Conservation (phyloP, 2,113 vertebrate genomes). For the Apus apus region DNA sequence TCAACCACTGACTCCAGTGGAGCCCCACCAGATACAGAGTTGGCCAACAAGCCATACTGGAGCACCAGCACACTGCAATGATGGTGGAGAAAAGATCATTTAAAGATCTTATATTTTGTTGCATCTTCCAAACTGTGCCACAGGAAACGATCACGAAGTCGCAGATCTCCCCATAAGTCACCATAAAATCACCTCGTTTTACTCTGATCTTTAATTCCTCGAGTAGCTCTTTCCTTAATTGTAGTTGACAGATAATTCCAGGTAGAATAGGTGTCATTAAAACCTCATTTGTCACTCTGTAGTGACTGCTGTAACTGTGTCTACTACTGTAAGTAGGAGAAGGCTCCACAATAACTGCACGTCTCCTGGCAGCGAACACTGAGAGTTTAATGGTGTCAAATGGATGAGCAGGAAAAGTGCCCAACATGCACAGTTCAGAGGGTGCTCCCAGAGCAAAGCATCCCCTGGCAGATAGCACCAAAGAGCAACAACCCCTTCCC, state of each 20-base stretch:
- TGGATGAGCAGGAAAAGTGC: not conserved
- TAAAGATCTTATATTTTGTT: not conserved
- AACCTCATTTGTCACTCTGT: constrained; percentile 53
- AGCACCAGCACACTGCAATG: not conserved
- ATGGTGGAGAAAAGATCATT: not conserved
- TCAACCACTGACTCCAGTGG: rapidly evolving
- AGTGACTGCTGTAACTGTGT: constrained; percentile 35
- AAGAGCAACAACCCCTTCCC: not conserved
- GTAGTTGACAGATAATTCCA: constrained; percentile 66
- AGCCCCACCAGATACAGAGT: not conserved
- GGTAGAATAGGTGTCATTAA: constrained; percentile 63
- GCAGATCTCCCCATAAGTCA: constrained; percentile 38
- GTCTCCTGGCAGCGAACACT: constrained; percentile 46
- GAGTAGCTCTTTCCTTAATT: constrained; percentile 59
- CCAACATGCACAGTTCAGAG: not conserved
- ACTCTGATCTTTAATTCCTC: constrained; percentile 61
- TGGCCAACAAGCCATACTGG: not conserved
- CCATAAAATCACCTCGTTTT: constrained; percentile 12
- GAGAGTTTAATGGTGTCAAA: constrained; percentile 50
- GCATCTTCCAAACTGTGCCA: not conserved
- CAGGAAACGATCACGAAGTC: not conserved
- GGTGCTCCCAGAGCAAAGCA: not conserved
- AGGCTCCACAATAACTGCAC: constrained; percentile 62
- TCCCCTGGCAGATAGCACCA: not conserved
- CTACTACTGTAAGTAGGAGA: constrained; percentile 66